A percentile compares a stretch with the other conserved stretches of the same genome.
These are phyloP conservation scores for Hippopotamyrus pictus DNA, from an alignment of 2,797 vertebrate genomes.

Conservation along the genomic window DNA sequence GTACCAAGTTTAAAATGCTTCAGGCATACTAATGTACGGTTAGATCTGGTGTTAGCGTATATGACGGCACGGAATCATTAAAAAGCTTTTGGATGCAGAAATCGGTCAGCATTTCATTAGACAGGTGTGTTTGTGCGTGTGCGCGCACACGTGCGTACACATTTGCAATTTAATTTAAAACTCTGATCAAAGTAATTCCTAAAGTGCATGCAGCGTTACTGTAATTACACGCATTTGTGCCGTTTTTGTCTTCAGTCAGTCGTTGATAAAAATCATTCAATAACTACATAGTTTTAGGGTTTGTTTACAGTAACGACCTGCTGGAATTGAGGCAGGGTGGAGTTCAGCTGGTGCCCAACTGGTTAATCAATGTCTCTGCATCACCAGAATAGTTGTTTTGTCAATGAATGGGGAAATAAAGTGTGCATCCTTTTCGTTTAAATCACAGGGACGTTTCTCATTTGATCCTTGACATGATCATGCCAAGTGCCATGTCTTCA, in stretches of 20 bases:
- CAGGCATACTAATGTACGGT: background rate
- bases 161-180: slow-evolving; percentile 55
- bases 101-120: background rate
- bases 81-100: background rate
- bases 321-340: slow-evolving; percentile 23
- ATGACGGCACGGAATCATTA: background rate
- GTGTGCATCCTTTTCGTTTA: background rate
- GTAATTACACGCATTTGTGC: slow-evolving; percentile 68
- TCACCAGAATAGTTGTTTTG: slow-evolving; percentile 62
- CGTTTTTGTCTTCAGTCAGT: slow-evolving; percentile 74
- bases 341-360: slow-evolving; percentile 51
- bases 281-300: slow-evolving; percentile 71
- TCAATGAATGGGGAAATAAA: slow-evolving; percentile 59
- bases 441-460: background rate
- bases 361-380: slow-evolving; percentile 45
- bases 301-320: slow-evolving; percentile 52
- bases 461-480: background rate
- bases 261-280: background rate
- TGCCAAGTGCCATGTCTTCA: background rate
- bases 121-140: background rate
- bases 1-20: background rate
- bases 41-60: slow-evolving; percentile 3
- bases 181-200: slow-evolving; percentile 57
- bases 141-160: no score
- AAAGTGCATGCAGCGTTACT: slow-evolving; percentile 72